phyloP scores from a whole-genome alignment of 2,113 vertebrate species.

The Lagopus muta region DNA sequence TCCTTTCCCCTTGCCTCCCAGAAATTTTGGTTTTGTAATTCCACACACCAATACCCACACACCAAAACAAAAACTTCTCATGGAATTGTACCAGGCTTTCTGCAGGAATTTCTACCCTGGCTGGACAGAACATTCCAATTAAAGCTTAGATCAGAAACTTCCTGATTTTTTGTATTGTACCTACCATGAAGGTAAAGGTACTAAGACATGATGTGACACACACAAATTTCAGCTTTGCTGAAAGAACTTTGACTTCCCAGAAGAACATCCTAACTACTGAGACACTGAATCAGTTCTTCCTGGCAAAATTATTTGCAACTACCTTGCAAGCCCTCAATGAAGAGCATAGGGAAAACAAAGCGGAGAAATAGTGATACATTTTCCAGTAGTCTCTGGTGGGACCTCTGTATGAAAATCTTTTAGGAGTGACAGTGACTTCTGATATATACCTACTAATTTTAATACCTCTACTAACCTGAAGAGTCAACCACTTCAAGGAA shows the following conservation, averaged over 20 bases:
- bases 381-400: background rate
- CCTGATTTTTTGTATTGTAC: background rate
- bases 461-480: background rate
- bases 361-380: background rate
- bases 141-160: background rate
- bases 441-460: background rate
- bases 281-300: background rate
- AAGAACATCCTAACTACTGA: background rate
- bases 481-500: background rate
- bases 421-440: background rate
- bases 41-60: background rate
- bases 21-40: background rate
- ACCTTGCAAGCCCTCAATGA: background rate
- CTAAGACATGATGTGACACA: background rate
- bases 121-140: background rate
- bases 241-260: background rate
- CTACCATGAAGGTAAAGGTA: background rate
- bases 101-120: background rate
- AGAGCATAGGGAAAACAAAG: background rate
- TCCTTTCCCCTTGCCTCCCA: background rate
- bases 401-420: background rate
- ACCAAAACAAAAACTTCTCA: background rate
- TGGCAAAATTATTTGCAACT: background rate
- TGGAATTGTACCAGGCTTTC: background rate
- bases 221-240: background rate